Percentiles rank a stretch among this genome's conserved stretches.
phyloP scores from a whole-genome alignment of 2,888 invertebrate genomes.

The Cryptophagus acutangulus region DNA sequence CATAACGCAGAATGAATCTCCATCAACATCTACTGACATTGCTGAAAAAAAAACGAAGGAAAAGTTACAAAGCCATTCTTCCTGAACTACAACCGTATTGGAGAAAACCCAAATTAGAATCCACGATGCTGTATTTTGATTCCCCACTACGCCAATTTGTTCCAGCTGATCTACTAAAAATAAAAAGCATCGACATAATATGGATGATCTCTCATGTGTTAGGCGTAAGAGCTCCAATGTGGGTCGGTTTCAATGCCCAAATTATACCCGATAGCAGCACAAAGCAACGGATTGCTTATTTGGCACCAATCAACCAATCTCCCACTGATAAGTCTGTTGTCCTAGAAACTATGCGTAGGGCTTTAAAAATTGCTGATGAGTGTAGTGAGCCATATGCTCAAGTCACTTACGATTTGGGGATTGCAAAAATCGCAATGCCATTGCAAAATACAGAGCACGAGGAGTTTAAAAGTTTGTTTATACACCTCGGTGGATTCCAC shows the following conservation, averaged over 20 bases:
- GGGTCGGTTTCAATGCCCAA: conserved; percentile 29
- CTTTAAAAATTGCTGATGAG: conserved; percentile 20
- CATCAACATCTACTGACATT: not conserved
- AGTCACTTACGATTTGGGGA: conserved; percentile 38
- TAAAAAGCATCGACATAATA: not conserved
- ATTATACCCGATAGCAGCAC: conserved; percentile 22
- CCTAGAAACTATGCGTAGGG: not conserved
- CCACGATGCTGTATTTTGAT: no score
- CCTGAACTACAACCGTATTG: not conserved
- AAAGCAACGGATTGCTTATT: conserved; percentile 31
- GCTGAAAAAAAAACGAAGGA: not conserved
- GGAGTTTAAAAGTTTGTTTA: conserved; percentile 30
- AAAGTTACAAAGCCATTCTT: not conserved
- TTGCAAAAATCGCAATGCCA: conserved; percentile 24
- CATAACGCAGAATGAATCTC: no score
- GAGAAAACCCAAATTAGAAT: not conserved
- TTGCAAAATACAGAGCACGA: conserved; percentile 30
- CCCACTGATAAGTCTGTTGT: conserved; percentile 27
- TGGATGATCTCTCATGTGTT: not conserved
- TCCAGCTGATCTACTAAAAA: no score
- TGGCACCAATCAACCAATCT: conserved; percentile 35
- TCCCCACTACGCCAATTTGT: no score
- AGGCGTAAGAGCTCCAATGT: conserved; percentile 19
- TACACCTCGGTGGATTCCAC: conserved; percentile 35
- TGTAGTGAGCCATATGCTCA: conserved; percentile 29